Evolutionary conservation across 2,113 vertebrate species (phyloP).

Genomic region (Morphnarchus princeps): DNA sequence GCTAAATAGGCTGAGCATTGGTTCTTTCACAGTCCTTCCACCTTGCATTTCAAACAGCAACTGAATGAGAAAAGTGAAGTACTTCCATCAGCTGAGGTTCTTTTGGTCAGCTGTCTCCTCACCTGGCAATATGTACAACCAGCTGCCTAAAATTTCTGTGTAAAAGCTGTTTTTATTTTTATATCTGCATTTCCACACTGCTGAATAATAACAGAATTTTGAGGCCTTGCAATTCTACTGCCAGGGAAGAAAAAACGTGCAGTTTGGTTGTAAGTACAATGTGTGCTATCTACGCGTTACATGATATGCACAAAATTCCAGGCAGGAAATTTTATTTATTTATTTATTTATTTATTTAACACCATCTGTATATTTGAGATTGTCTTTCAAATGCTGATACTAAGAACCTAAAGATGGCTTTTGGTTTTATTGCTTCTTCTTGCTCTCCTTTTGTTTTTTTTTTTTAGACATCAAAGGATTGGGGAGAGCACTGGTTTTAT

Average conservation of each 20-base stretch:
- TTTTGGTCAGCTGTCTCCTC: not conserved
- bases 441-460: not conserved
- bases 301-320: not conserved
- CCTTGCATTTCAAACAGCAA: not conserved
- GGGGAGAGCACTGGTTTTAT: not conserved
- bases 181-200: not conserved
- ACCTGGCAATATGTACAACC: conserved; percentile 18
- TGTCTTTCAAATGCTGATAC: not conserved
- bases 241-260: not conserved
- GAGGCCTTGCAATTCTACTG: not conserved
- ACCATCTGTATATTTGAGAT: not conserved
- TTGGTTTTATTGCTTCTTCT: not conserved
- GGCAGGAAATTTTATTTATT: not conserved
- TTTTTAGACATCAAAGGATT: not conserved
- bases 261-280: not conserved
- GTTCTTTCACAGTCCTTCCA: not conserved
- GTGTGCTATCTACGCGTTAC: not conserved
- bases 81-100: not conserved
- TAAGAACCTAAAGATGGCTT: not conserved
- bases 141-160: conserved; percentile 29
- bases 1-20: not conserved
- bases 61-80: not conserved
- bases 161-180: not conserved
- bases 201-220: not conserved
- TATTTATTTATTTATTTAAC: not conserved